phyloP scores from a whole-genome alignment of 2,113 vertebrate species.

The Coptodon bakossiorum region DNA sequence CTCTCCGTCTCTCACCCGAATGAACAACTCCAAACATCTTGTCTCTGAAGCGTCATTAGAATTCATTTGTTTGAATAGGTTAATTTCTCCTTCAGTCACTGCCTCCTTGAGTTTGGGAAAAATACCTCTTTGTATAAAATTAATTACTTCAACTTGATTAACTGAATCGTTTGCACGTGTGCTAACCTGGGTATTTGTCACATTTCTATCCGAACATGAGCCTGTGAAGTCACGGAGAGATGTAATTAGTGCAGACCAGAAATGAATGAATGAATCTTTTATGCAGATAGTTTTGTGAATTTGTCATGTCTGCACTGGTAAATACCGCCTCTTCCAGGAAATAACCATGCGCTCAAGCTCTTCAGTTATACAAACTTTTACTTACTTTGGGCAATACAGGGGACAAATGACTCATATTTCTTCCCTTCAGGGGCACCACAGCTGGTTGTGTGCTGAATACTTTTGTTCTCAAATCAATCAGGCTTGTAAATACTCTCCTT shows the following conservation, averaged over 20 bases:
- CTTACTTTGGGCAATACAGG: background rate
- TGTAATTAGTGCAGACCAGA: background rate
- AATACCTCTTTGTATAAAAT: constrained; percentile 2
- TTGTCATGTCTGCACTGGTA: background rate
- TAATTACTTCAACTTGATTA: constrained; percentile 1
- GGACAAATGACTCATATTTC: background rate
- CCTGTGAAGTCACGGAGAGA: background rate
- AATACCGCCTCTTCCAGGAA: background rate
- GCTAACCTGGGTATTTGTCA: background rate
- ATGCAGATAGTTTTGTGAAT: background rate
- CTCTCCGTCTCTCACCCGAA: background rate
- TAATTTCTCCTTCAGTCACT: background rate
- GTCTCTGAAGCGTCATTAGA: constrained; percentile 39
- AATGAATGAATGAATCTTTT: background rate
- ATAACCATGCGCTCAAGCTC: background rate
- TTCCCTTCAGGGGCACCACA: background rate
- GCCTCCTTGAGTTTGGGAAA: background rate
- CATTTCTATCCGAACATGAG: background rate
- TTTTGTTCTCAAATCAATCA: background rate
- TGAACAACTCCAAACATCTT: constrained; percentile 15
- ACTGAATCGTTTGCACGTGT: background rate
- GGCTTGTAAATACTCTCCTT: background rate
- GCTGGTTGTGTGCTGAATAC: background rate
- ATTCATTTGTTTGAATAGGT: constrained; percentile 49
- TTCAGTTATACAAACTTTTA: background rate